phyloP scores from a whole-genome alignment of 2,797 vertebrate species.

The Nyctibius grandis region DNA sequence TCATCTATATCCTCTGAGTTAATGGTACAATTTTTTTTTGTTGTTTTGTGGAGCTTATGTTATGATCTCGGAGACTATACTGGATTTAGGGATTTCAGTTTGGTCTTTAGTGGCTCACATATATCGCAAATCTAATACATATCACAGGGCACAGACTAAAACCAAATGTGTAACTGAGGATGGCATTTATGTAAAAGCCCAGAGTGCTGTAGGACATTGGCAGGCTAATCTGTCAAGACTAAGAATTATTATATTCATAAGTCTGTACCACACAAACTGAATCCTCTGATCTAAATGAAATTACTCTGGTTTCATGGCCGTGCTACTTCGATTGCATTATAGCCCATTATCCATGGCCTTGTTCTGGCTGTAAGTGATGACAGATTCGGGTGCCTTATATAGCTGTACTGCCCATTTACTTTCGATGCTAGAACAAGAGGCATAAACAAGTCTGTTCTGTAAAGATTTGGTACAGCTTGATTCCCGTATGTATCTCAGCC shows the following conservation, averaged over 20 bases:
- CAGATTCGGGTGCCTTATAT: background rate
- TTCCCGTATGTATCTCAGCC: background rate
- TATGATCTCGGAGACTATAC: conserved; percentile 2
- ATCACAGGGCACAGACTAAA: background rate
- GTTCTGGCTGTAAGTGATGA: background rate
- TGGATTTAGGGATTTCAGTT: conserved; percentile 19
- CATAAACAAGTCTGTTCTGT: background rate
- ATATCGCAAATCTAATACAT: background rate
- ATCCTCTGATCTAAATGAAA: conserved; percentile 30
- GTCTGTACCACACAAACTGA: background rate
- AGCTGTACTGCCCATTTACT: background rate
- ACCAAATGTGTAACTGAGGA: background rate
- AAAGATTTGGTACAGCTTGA: background rate
- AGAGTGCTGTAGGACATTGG: background rate
- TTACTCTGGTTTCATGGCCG: background rate
- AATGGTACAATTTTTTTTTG: background rate
- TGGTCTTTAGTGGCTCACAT: background rate
- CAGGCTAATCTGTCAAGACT: background rate
- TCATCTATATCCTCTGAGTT: background rate
- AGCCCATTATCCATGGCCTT: background rate
- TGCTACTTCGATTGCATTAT: background rate
- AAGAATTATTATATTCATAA: conserved; percentile 38
- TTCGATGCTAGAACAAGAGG: background rate
- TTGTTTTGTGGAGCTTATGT: background rate
- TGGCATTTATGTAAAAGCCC: conserved; percentile 6